Evolutionary conservation across 2,888 invertebrate species (phyloP).

Genomic region (Temnothorax unifasciatus): DNA sequence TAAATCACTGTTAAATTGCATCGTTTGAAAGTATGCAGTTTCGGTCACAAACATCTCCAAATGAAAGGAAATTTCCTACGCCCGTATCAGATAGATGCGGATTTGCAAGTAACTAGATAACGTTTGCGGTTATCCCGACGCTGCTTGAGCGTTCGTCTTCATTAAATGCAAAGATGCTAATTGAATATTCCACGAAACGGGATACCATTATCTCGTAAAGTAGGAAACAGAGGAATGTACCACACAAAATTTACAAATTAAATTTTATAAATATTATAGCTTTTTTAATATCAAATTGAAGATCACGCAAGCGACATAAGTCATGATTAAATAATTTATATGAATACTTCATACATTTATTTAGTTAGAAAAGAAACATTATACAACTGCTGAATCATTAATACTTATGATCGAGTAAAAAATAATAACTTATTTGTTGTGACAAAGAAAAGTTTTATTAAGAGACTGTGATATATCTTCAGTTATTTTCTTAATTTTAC

Average conservation of each 20-base stretch:
- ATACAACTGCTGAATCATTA: not conserved
- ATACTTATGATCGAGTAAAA: not conserved
- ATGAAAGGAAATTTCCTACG: constrained; percentile 10
- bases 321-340: not conserved
- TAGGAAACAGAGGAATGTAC: not conserved
- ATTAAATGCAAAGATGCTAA: constrained; percentile 49
- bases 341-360: not conserved
- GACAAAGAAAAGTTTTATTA: not conserved
- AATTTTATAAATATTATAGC: not conserved
- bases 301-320: not conserved
- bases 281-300: not conserved
- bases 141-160: constrained; percentile 36
- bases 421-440: not conserved
- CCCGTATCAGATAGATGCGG: not conserved
- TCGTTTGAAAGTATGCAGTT: not conserved
- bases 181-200: constrained; percentile 40
- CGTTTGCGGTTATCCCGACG: constrained; percentile 33
- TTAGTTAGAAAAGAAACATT: not conserved
- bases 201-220: constrained; percentile 1
- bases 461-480: not conserved
- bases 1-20: constrained; percentile 5
- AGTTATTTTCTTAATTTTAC: not conserved
- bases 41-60: not conserved
- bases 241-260: not conserved
- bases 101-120: constrained; percentile 45